phyloP scores from a whole-genome alignment of 1,140 invertebrate genomes.

The Phymorhynchus buccinoides region DNA sequence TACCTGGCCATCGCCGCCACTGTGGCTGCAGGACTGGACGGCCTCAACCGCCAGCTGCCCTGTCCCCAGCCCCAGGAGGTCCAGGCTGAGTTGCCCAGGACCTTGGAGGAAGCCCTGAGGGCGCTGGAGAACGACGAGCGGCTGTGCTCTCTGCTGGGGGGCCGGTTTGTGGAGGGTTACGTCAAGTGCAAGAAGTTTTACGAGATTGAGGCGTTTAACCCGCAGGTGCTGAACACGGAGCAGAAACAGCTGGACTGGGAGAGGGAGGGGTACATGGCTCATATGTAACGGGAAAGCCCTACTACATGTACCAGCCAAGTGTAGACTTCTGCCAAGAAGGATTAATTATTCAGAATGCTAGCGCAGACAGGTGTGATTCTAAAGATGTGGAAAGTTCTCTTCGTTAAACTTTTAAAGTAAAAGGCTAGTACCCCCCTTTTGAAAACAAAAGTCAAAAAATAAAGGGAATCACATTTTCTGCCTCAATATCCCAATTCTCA shows the following conservation, averaged over 20 bases:
- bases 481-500: too few relatives aligned
- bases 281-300: too few relatives aligned
- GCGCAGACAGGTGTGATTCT: too few relatives aligned
- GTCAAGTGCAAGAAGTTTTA: not conserved
- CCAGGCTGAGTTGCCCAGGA: slow-evolving; percentile 9
- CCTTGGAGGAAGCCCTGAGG: slow-evolving; percentile 26
- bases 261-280: slow-evolving; percentile 2
- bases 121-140: slow-evolving; percentile 33
- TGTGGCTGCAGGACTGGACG: slow-evolving; percentile 55
- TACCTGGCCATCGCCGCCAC: slow-evolving; percentile 54
- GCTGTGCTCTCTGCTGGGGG: slow-evolving; percentile 19
- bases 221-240: not conserved
- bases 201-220: slow-evolving; percentile 9
- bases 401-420: too few relatives aligned
- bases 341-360: too few relatives aligned
- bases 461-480: too few relatives aligned
- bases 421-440: too few relatives aligned
- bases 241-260: slow-evolving; percentile 12
- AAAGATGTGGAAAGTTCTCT: too few relatives aligned
- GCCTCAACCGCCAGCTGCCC: slow-evolving; percentile 44
- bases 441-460: too few relatives aligned
- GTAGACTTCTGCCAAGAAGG: too few relatives aligned
- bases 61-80: slow-evolving; percentile 29
- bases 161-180: slow-evolving; percentile 27
- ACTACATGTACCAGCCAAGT: too few relatives aligned